phyloP scores from a whole-genome alignment of 2,113 vertebrate genomes.

The Nibea albiflora region DNA sequence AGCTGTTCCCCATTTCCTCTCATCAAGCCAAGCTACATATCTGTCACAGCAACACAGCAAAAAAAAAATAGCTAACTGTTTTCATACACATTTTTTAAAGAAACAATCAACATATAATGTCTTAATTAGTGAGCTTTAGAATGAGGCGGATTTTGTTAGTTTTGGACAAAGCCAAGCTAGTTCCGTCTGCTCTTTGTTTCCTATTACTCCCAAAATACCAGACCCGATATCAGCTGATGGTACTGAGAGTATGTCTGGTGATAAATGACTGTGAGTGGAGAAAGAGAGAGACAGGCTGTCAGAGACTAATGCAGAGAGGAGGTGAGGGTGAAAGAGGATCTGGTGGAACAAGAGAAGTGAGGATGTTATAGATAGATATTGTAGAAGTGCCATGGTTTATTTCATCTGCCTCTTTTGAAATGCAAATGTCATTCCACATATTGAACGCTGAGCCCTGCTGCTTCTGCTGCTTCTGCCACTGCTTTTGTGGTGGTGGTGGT shows the following conservation, averaged over 20 bases:
- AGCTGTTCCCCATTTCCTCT: background rate
- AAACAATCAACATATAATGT: background rate
- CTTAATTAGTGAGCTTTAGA: background rate
- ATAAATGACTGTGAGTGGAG: background rate
- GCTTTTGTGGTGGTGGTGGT: slow-evolving; percentile 28
- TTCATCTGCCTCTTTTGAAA: slow-evolving; percentile 55
- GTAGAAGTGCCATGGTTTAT: slow-evolving; percentile 9
- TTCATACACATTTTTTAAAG: background rate
- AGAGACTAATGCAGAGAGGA: background rate
- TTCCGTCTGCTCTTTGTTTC: background rate
- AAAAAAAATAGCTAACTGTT: background rate
- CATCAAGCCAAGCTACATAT: background rate
- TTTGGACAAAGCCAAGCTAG: background rate
- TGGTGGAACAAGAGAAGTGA: slow-evolving; percentile 33
- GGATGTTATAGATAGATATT: slow-evolving; percentile 30
- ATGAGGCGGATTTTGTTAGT: background rate
- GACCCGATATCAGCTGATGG: background rate
- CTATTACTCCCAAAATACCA: background rate
- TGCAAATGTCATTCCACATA: slow-evolving; percentile 45
- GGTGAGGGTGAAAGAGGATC: slow-evolving; percentile 46
- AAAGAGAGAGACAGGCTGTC: background rate
- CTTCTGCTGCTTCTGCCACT: background rate
- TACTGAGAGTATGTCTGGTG: background rate
- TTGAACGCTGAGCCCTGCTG: background rate
- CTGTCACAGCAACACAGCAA: background rate